phyloP scores from a whole-genome alignment of 2,888 invertebrate genomes.

The Phrixothrix hirtus region DNA sequence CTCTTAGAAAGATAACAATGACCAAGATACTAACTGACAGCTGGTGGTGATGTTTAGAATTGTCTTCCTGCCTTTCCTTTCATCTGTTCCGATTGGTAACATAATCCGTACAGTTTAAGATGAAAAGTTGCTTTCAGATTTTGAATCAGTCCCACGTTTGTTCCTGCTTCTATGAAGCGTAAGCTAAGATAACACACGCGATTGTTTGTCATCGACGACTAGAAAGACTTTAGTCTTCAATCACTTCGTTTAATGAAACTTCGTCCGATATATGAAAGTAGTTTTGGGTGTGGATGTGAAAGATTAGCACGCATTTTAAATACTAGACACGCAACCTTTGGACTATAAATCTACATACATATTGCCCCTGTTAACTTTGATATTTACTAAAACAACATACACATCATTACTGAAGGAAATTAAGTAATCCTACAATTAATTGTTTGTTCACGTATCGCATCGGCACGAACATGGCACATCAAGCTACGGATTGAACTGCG shows the following conservation, averaged over 20 bases:
- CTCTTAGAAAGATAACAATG: slow-evolving; percentile 19
- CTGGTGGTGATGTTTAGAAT: slow-evolving; percentile 16
- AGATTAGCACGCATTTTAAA: neutral
- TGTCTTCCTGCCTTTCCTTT: slow-evolving; percentile 7
- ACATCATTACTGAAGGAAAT: neutral
- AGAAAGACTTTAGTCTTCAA: too few relatives aligned
- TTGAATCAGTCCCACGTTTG: slow-evolving; percentile 1
- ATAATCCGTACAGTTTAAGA: slow-evolving; percentile 20
- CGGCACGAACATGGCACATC: too few relatives aligned
- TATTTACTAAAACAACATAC: neutral
- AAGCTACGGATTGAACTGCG: too few relatives aligned
- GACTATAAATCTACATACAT: neutral
- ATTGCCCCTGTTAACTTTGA: neutral
- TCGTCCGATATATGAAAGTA: neutral
- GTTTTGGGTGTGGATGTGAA: neutral
- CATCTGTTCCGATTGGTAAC: slow-evolving; percentile 14
- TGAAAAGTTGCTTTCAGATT: slow-evolving; percentile 9
- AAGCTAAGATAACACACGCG: slow-evolving; percentile 4
- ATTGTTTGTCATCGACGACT: neutral
- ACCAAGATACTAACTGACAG: slow-evolving; percentile 21
- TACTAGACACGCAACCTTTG: neutral
- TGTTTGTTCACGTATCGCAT: neutral
- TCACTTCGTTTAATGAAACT: too few relatives aligned
- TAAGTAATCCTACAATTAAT: neutral
- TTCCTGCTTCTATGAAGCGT: slow-evolving; percentile 11